These are phyloP conservation scores for Nebria salina DNA, from an alignment of 2,888 invertebrate genomes.

Conservation along the genomic window DNA sequence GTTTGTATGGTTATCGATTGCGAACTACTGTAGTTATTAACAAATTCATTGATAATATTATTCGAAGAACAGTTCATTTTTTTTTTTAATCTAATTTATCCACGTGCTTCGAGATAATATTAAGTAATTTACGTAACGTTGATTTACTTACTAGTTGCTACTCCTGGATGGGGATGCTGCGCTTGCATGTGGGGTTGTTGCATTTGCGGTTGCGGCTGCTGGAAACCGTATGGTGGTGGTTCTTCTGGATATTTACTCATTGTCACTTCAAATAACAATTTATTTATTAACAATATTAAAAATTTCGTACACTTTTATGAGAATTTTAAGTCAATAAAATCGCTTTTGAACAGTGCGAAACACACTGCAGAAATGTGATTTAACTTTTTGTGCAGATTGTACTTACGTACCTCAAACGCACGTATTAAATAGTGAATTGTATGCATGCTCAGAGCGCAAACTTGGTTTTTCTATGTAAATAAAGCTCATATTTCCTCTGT, in stretches of 20 bases:
- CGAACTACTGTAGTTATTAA: neutral
- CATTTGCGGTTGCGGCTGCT: neutral
- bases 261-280: neutral
- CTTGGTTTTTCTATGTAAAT: too few relatives aligned
- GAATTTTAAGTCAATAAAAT: too few relatives aligned
- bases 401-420: too few relatives aligned
- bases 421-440: too few relatives aligned
- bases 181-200: neutral
- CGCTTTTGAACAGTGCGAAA: too few relatives aligned
- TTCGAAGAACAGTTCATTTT: neutral
- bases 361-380: too few relatives aligned
- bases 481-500: too few relatives aligned
- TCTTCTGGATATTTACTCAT: constrained; percentile 9
- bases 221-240: constrained; percentile 14
- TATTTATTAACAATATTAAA: too few relatives aligned
- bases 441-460: too few relatives aligned
- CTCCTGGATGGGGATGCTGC: neutral
- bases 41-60: neutral
- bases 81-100: too few relatives aligned
- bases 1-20: neutral
- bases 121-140: neutral
- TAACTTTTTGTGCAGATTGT: too few relatives aligned
- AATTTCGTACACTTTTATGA: too few relatives aligned
- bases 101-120: neutral
- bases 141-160: neutral